Conservation (phyloP, 2,888 invertebrate genomes). For the Trachelus stipa region DNA sequence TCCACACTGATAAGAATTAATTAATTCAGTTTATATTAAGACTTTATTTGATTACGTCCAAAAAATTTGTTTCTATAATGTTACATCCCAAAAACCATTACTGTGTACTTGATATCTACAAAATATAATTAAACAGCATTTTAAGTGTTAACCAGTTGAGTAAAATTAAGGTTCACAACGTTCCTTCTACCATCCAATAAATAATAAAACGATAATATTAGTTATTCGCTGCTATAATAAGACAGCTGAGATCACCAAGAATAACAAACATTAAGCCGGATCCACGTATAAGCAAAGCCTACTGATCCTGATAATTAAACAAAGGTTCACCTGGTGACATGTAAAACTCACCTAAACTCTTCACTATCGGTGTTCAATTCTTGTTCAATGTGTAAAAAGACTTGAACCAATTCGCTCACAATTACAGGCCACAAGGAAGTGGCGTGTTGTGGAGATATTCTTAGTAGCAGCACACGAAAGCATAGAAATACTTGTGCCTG, state of each 20-base stretch:
- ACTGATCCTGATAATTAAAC: not conserved
- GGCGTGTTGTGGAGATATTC: constrained; percentile 87
- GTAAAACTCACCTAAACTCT: constrained; percentile 75
- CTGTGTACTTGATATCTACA: not conserved
- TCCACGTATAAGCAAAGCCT: not conserved
- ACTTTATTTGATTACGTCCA: not conserved
- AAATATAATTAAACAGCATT: not conserved
- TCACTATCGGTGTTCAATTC: constrained; percentile 82
- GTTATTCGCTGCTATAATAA: not conserved
- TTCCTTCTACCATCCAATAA: not conserved
- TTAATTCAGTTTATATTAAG: not conserved
- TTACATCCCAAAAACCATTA: not conserved
- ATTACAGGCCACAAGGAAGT: constrained; percentile 93
- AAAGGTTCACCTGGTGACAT: not conserved
- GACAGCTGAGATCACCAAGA: not conserved
- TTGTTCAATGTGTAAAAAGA: constrained; percentile 87
- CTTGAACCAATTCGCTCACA: constrained; percentile 90
- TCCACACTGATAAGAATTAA: not conserved
- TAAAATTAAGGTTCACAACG: not conserved
- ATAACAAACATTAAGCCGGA: not conserved
- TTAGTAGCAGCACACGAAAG: constrained; percentile 85
- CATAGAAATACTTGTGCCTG: constrained; percentile 90
- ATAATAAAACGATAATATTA: not conserved
- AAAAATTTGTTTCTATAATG: not conserved
- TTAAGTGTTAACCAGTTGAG: not conserved